phyloP scores from a whole-genome alignment of 2,888 invertebrate species.

The Hyposoter dolosus region DNA sequence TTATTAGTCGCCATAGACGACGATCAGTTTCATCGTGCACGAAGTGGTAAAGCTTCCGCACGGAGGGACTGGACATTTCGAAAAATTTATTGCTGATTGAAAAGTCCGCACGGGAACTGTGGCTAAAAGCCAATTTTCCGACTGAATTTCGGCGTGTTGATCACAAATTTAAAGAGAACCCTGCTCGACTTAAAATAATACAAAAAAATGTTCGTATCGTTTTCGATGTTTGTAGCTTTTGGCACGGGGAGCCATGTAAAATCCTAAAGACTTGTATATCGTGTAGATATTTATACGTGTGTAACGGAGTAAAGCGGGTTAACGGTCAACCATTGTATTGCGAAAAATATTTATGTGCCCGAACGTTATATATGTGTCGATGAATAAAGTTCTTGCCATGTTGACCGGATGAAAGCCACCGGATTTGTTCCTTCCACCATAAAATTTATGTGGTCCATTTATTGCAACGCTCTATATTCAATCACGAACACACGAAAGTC shows the following conservation, averaged over 20 bases:
- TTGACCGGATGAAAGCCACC: constrained; percentile 55
- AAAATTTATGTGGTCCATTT: constrained; percentile 48
- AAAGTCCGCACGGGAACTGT: constrained; percentile 58
- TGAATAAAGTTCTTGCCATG: constrained; percentile 25
- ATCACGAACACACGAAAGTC: background rate
- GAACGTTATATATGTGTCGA: constrained; percentile 43
- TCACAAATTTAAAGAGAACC: background rate
- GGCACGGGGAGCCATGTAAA: background rate
- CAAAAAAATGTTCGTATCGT: background rate
- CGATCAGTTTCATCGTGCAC: constrained; percentile 5
- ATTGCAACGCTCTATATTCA: background rate
- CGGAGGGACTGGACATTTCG: constrained; percentile 37
- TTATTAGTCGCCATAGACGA: constrained; percentile 12
- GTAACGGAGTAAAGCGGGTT: constrained; percentile 31
- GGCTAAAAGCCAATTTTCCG: background rate
- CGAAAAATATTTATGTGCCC: constrained; percentile 80
- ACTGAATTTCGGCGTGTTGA: background rate
- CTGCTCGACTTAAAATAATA: background rate
- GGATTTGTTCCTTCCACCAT: constrained; percentile 64
- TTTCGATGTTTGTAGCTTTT: background rate
- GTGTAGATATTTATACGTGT: constrained; percentile 21
- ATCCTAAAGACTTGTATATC: background rate
- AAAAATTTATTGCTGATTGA: constrained; percentile 23
- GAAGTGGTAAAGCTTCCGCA: background rate
- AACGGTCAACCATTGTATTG: constrained; percentile 76